phyloP scores from a whole-genome alignment of 2,113 vertebrate genomes.

The Tachuris rubrigastra region DNA sequence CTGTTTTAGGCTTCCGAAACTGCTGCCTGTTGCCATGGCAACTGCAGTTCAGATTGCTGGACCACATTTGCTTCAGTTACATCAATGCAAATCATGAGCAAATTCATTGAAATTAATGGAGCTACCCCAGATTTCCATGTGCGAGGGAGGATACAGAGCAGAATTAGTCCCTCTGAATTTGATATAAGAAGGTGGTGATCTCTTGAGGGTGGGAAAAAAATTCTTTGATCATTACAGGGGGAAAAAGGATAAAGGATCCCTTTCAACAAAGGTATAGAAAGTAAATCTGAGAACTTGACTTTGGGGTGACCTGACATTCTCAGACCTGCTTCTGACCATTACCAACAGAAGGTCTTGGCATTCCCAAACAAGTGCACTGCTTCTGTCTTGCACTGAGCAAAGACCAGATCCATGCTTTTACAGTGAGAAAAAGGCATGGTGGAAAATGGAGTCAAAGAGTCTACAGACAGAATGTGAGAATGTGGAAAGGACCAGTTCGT shows the following conservation, averaged over 20 bases:
- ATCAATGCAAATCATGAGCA: constrained; percentile 21
- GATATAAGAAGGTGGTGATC: not conserved
- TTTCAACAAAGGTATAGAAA: not conserved
- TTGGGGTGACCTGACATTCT: not conserved
- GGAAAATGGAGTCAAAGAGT: not conserved
- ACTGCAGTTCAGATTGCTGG: not conserved
- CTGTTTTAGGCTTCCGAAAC: not conserved
- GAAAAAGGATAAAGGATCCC: not conserved
- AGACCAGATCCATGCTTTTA: not conserved
- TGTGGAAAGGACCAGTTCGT: not conserved
- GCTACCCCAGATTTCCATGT: not conserved
- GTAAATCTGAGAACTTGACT: not conserved
- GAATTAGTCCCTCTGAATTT: not conserved
- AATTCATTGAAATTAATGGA: constrained; percentile 12
- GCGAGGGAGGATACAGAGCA: not conserved
- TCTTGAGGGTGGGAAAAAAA: not conserved
- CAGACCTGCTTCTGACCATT: not conserved
- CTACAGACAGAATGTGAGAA: not conserved
- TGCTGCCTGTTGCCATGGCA: constrained; percentile 33
- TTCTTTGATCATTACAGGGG: not conserved
- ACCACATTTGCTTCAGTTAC: constrained; percentile 18
- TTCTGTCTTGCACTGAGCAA: not conserved
- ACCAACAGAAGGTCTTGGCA: not conserved
- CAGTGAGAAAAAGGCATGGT: not conserved
- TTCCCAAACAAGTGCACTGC: not conserved